These are phyloP conservation scores for Hirtodrosophila alboralis DNA, from an alignment of 2,888 invertebrate species.

Conservation along the genomic window DNA sequence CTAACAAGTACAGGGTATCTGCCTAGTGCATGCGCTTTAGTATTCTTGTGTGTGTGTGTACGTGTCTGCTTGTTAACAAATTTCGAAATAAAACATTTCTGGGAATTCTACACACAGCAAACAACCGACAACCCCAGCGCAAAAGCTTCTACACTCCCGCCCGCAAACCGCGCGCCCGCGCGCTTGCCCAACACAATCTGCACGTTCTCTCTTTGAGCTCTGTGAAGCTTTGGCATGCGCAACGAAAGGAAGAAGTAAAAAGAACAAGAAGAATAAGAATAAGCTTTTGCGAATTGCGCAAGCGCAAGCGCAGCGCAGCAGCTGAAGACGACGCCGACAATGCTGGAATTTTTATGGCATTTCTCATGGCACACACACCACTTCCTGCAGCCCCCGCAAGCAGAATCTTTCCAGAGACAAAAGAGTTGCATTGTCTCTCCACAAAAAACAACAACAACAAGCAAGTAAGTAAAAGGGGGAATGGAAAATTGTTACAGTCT, in stretches of 20 bases:
- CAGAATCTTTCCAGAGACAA: conserved; percentile 52
- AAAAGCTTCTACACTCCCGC: conserved; percentile 27
- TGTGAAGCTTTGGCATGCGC: conserved; percentile 65
- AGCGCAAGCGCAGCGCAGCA: conserved; percentile 70
- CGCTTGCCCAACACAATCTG: conserved; percentile 12
- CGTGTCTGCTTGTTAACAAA: conserved; percentile 71
- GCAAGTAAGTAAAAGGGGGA: conserved; percentile 1
- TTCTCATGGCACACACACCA: conserved; percentile 64
- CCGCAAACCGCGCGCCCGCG: conserved; percentile 11
- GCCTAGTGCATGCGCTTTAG: too few relatives aligned
- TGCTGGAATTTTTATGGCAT: conserved; percentile 72
- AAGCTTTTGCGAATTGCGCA: conserved; percentile 43
- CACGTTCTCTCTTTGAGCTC: conserved; percentile 21
- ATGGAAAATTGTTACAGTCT: conserved; percentile 30
- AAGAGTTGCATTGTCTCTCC: conserved; percentile 69
- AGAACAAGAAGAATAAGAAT: conserved; percentile 25
- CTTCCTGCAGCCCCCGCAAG: conserved; percentile 32
- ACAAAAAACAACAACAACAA: conserved; percentile 28
- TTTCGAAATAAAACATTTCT: conserved; percentile 74
- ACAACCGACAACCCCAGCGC: conserved; percentile 40
- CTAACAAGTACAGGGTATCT: too few relatives aligned
- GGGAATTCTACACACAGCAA: conserved; percentile 55
- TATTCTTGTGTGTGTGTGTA: conserved; percentile 21
- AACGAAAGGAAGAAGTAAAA: conserved; percentile 57
- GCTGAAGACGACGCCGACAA: conserved; percentile 35